These are phyloP conservation scores for Musca domestica DNA, from an alignment of 1,140 invertebrate genomes.

Conservation along the genomic window DNA sequence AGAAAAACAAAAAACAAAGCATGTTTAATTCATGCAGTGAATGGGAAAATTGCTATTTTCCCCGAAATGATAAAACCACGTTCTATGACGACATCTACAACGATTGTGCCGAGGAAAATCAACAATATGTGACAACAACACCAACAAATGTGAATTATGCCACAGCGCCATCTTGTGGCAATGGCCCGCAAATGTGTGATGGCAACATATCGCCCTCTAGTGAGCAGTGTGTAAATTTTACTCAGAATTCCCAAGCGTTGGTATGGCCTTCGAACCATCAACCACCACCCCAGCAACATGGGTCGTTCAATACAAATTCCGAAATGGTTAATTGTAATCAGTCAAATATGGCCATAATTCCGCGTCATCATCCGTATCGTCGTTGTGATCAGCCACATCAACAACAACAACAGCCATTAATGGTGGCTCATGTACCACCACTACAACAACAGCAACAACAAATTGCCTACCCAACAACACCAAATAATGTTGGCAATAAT, in stretches of 20 bases:
- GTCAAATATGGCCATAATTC: not conserved
- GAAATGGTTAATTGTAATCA: not conserved
- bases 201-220: not conserved
- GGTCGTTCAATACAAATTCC: too few relatives aligned
- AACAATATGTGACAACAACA: constrained; percentile 3
- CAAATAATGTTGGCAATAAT: too few relatives aligned
- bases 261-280: not conserved
- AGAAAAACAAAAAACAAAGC: constrained; percentile 12
- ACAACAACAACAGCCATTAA: not conserved
- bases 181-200: not conserved
- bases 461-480: not conserved
- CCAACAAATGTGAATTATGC: too few relatives aligned
- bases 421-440: not conserved
- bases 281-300: constrained; percentile 15
- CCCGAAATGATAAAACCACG: constrained; percentile 32
- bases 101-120: constrained; percentile 1
- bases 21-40: constrained; percentile 38
- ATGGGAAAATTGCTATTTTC: constrained; percentile 42
- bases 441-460: not conserved
- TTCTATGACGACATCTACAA: constrained; percentile 41
- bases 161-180: too few relatives aligned
- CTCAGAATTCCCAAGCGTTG: too few relatives aligned
- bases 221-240: constrained; percentile 2
- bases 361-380: constrained; percentile 21
- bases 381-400: not conserved